These are phyloP conservation scores for Mimachlamys varia DNA, from an alignment of 2,888 invertebrate genomes.

Conservation along the genomic window DNA sequence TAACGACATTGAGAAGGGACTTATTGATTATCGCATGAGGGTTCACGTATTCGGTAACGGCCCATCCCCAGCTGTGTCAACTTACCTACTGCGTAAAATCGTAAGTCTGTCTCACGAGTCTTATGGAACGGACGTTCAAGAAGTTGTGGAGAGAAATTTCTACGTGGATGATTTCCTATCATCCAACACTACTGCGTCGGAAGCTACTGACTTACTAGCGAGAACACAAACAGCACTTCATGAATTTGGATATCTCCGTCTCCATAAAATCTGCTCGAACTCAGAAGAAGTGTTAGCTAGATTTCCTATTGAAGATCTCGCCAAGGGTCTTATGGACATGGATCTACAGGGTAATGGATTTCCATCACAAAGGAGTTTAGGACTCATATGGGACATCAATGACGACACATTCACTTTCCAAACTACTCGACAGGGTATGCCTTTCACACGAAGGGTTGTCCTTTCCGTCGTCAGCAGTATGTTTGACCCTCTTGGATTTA, in stretches of 20 bases:
- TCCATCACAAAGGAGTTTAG: not conserved
- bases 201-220: conserved; percentile 40
- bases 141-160: conserved; percentile 52
- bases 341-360: conserved; percentile 40
- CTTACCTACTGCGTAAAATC: conserved; percentile 44
- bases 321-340: conserved; percentile 42
- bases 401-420: conserved; percentile 40
- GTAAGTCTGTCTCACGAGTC: too few species aligned
- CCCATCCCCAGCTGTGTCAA: conserved; percentile 50
- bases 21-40: conserved; percentile 49
- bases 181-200: conserved; percentile 37
- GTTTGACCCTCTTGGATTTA: conserved; percentile 54
- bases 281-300: not conserved
- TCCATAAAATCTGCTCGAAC: conserved; percentile 52
- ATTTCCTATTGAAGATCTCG: conserved; percentile 28
- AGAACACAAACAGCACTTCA: conserved; percentile 37
- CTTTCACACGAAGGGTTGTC: conserved; percentile 42
- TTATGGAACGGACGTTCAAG: conserved; percentile 23
- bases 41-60: conserved; percentile 54
- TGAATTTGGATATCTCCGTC: conserved; percentile 42
- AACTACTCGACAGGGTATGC: not conserved
- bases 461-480: conserved; percentile 46
- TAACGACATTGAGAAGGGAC: too few species aligned
- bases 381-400: conserved; percentile 43
- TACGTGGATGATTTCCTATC: conserved; percentile 57